Base-by-base conservation (phyloP, 2,113 vertebrate species). In the Tringa solitaria region DNA sequence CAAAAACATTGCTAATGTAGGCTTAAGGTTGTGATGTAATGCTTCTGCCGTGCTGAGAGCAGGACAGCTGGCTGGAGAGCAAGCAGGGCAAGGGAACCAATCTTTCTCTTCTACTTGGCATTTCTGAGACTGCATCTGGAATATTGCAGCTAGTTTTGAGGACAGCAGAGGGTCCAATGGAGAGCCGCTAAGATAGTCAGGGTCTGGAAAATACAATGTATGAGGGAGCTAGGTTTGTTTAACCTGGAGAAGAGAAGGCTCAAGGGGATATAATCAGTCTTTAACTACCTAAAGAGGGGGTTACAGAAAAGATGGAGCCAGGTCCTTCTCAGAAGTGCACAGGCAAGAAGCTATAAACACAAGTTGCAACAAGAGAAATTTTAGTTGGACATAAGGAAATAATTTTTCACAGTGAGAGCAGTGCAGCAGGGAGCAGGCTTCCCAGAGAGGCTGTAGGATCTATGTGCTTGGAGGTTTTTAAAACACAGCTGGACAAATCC, bases 131-230 rank as follows among this genome's bases (percentile, higher is more conserved):
- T 53, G 19, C 5, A 0, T 56, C 64, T 94, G 77, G 60, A 84
- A 3, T 68, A 11, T 0, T 72, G 51, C 43, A 78, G 77, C 65
- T 68, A 33, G 7, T 46, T 72, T 72, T 39, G 73, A 67, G 80
- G 48, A 56, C 60, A 81, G 54, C 13, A 60, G 1, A 30, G 46
- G 28, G 26, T 27, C 30, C 70, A 32, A 6, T 8, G 35, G 68
- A 65, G 54, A 86, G 56, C 48, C 3, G 2, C 21, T 17, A 15
- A 51, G 50, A 9, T 7, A 45, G 33, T 39, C 32, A 37, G n/a
- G 50, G 32, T 10, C 43, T 68, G 43, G 35, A 80, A 14, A 20
- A 8, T 4, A 0, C 3, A 7, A 2, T 0, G 0, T 14, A 1
- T 24, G 41, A 39, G 22, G 12, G 53, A 78, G 60, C 33, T 35